Base-by-base conservation (phyloP, 1,140 invertebrate species). In the Drosophila carrolli region DNA sequence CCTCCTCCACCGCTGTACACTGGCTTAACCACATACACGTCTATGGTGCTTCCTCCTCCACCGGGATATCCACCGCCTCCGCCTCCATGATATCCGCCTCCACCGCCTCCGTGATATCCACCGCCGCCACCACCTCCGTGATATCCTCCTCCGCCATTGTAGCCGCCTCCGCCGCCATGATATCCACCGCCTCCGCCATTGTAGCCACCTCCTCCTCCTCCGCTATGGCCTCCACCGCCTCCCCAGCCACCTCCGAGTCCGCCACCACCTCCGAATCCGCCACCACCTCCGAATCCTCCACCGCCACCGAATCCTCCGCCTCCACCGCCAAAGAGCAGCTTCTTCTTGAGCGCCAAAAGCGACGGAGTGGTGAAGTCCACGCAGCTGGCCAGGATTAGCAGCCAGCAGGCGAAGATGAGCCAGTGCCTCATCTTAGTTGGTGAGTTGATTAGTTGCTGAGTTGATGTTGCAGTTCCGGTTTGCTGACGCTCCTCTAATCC, bases 321-420 rank as follows among this genome's bases (percentile, higher is more conserved):
- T 5, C 57, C 68, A 5, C 58, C 68, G 11, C 78, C 78, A 27
- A 84, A 70, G 23, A 85, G 68, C 5, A 85, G 70, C 38, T 85
- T 85, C 40, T 85, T 85, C 55, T 85, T 85, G 0, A 85, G 48
- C 13, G 43, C 74, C 9, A 81, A 41, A 58, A 85, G 37, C n/a
- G 78, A 75, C 19, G 82, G 82, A 40, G 58, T 59, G 29, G 40
- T 82, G n/a, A 86, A 47, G 10, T 57, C 57, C 37, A 86, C 41
- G 35, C 58, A 81, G 47, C 65, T 71, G 65, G 29, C 48, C 58
- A 86, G 53, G 8, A 85, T 51, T 38, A 85, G 50, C 54, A 86
- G 40, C n/a, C 65, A 51, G 9, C 58, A 35, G n/a, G 66, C 47
- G 23, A 67, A 50, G n/a, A 65, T 19, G 14, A 43, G 66, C 43